These are phyloP conservation scores for Epinotia nisella DNA, from an alignment of 2,888 invertebrate genomes.

Conservation along the genomic window DNA sequence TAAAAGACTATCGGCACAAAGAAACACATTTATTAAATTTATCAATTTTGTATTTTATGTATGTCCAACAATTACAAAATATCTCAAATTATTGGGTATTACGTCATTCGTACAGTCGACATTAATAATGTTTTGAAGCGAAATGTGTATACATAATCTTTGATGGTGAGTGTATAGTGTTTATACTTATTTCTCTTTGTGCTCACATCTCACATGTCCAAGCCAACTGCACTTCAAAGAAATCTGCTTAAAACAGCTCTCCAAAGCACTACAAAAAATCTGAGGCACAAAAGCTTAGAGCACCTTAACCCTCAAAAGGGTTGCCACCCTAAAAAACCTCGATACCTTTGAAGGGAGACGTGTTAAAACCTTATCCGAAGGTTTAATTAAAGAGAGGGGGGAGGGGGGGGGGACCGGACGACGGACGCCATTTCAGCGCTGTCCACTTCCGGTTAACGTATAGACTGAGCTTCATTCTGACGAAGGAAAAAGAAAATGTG, in stretches of 20 bases:
- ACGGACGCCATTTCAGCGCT: conserved; percentile 70
- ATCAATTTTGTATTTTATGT: too few species aligned
- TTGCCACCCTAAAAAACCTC: conserved; percentile 54
- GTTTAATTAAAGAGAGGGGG: conserved; percentile 77
- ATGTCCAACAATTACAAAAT: too few species aligned
- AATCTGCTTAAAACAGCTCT: conserved; percentile 17
- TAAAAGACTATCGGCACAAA: too few species aligned
- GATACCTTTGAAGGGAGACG: conserved; percentile 67
- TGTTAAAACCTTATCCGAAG: conserved; percentile 79
- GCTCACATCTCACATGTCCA: not conserved
- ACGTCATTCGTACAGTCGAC: too few species aligned
- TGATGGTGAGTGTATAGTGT: not conserved
- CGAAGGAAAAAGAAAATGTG: conserved; percentile 74
- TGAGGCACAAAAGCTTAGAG: conserved; percentile 14
- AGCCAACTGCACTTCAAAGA: conserved; percentile 12
- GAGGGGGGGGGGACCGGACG: conserved; percentile 54
- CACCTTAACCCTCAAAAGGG: conserved; percentile 33
- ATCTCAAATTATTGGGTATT: too few species aligned
- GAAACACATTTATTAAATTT: too few species aligned
- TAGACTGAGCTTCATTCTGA: conserved; percentile 78
- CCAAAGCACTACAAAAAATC: conserved; percentile 22
- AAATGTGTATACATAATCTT: too few species aligned
- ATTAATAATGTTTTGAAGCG: too few species aligned
- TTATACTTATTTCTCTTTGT: not conserved
- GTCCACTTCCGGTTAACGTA: conserved; percentile 78